Conservation (phyloP, 2,113 vertebrate genomes). For the Harpagus bidentatus region DNA sequence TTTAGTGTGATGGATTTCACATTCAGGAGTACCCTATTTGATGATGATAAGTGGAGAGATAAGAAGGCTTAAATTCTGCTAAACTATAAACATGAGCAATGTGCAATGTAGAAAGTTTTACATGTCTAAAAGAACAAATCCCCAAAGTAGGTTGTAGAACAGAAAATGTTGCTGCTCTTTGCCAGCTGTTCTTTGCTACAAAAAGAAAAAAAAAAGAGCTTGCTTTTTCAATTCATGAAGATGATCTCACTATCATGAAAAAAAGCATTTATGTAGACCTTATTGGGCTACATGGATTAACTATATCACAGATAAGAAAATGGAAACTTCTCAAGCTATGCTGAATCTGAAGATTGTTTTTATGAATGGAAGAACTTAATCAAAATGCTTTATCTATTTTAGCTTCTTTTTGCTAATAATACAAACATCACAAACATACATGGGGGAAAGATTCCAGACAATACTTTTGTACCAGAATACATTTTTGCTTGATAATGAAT, state of each 20-base stretch:
- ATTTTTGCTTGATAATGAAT: neutral
- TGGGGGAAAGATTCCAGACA: neutral
- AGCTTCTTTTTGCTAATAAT: neutral
- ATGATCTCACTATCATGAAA: neutral
- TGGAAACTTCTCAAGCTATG: neutral
- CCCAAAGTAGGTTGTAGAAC: neutral
- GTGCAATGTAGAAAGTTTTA: neutral
- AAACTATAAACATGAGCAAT: neutral
- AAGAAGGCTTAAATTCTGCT: neutral
- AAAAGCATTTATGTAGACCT: neutral
- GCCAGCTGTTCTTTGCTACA: neutral
- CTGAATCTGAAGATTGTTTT: neutral
- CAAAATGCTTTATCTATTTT: neutral
- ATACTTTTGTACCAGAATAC: neutral
- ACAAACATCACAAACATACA: neutral
- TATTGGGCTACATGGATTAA: neutral
- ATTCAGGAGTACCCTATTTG: neutral
- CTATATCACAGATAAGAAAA: neutral
- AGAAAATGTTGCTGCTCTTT: neutral
- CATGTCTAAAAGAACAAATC: neutral
- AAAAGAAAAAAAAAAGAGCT: neutral
- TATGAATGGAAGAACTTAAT: neutral
- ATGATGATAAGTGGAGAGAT: neutral
- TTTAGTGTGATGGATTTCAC: neutral
- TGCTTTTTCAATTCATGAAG: neutral